These are phyloP conservation scores for Erynnis tages DNA, from an alignment of 2,888 invertebrate species.

Conservation along the genomic window DNA sequence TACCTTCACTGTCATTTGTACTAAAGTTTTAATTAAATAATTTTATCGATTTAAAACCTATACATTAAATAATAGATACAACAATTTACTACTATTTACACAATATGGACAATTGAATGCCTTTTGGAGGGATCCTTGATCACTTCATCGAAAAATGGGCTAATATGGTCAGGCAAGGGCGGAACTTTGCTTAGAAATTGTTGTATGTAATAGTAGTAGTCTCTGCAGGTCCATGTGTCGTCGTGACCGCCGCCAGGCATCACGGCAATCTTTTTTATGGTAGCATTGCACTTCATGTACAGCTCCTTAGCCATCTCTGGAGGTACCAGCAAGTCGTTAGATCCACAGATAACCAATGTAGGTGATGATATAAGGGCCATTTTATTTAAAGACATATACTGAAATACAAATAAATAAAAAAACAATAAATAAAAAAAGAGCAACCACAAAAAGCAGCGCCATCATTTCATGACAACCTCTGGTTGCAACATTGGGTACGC, in stretches of 20 bases:
- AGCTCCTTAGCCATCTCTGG: slow-evolving; percentile 94
- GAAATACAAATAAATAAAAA: slow-evolving; percentile 48
- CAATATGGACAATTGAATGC: slow-evolving; percentile 49
- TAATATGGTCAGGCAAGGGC: slow-evolving; percentile 50
- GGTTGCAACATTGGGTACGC: too few relatives aligned
- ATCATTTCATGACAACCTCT: too few relatives aligned
- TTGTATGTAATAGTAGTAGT: slow-evolving; percentile 85
- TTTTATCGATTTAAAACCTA: background rate
- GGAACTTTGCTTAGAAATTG: slow-evolving; percentile 72
- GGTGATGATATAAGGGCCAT: slow-evolving; percentile 88
- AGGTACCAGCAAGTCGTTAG: slow-evolving; percentile 93
- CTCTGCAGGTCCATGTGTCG: slow-evolving; percentile 95
- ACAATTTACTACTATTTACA: slow-evolving; percentile 4
- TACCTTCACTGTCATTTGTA: slow-evolving; percentile 5
- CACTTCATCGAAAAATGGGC: slow-evolving; percentile 52
- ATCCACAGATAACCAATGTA: slow-evolving; percentile 93
- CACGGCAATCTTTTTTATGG: slow-evolving; percentile 88
- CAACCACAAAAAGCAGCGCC: too few relatives aligned
- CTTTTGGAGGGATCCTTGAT: slow-evolving; percentile 39
- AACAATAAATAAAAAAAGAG: too few relatives aligned
- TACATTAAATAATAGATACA: slow-evolving; percentile 5
- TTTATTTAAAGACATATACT: slow-evolving; percentile 89
- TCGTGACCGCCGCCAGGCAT: slow-evolving; percentile 95
- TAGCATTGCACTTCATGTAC: slow-evolving; percentile 87
- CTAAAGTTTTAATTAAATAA: slow-evolving; percentile 3